These are phyloP conservation scores for Dasyornis broadbenti DNA, from an alignment of 2,113 vertebrate genomes.

Conservation along the genomic window DNA sequence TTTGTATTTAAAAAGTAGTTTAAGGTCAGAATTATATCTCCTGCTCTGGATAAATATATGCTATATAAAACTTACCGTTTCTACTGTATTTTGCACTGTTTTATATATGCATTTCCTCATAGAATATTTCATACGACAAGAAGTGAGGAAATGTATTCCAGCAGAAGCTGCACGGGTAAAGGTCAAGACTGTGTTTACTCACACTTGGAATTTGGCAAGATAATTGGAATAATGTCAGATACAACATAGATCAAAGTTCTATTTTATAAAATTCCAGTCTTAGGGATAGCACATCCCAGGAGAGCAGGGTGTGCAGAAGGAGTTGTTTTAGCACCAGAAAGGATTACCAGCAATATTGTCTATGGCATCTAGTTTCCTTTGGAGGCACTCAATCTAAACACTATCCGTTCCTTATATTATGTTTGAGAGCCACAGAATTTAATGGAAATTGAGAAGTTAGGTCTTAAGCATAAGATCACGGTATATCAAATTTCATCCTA, in stretches of 20 bases:
- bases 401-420: not conserved
- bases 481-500: not conserved
- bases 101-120: not conserved
- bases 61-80: not conserved
- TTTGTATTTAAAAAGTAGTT: not conserved
- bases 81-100: not conserved
- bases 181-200: constrained; percentile 8
- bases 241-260: not conserved
- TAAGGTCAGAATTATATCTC: not conserved
- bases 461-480: not conserved
- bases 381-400: not conserved
- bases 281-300: not conserved
- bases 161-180: not conserved
- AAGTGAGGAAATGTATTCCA: not conserved
- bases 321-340: not conserved
- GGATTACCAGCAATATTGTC: not conserved
- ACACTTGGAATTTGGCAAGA: constrained; percentile 22
- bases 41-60: not conserved
- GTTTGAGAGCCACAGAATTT: not conserved
- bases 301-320: not conserved
- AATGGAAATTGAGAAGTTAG: not conserved
- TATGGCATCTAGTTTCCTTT: constrained; percentile 1
- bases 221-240: constrained; percentile 31
- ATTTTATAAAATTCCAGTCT: not conserved
- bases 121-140: not conserved